phyloP scores from a whole-genome alignment of 2,113 vertebrate species.

The Echinops telfairi region DNA sequence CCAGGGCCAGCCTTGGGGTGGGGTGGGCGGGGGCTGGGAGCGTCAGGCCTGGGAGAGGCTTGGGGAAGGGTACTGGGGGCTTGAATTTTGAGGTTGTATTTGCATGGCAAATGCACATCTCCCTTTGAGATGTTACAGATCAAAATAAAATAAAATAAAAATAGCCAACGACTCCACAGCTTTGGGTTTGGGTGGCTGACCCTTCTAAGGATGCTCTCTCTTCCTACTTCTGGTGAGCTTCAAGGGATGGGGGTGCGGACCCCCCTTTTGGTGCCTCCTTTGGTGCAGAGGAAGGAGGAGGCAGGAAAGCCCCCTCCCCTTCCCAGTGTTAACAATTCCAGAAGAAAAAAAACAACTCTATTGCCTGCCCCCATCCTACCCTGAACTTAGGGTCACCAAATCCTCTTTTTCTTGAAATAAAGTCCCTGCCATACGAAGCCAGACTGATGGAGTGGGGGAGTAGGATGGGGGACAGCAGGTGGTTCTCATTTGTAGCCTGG shows the following conservation, averaged over 20 bases:
- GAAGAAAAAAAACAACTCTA: neutral
- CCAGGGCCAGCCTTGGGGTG: neutral
- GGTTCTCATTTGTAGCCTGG: neutral
- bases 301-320: neutral
- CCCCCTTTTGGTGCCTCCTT: neutral
- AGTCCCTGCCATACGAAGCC: neutral
- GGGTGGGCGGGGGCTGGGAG: neutral
- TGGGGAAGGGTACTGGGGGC: neutral
- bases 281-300: neutral
- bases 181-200: no score
- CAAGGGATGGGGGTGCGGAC: neutral
- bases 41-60: neutral
- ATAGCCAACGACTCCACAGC: neutral
- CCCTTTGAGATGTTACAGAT: slow-evolving; percentile 6
- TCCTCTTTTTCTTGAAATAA: neutral
- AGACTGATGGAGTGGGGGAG: neutral
- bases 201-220: neutral
- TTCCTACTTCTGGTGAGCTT: neutral
- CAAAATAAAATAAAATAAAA: neutral
- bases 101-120: neutral
- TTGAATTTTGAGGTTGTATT: neutral
- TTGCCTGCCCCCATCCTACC: neutral
- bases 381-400: neutral
- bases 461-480: neutral
- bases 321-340: neutral